Base-by-base conservation (phyloP, 2,888 invertebrate genomes). In the Bombyx huttoni region DNA sequence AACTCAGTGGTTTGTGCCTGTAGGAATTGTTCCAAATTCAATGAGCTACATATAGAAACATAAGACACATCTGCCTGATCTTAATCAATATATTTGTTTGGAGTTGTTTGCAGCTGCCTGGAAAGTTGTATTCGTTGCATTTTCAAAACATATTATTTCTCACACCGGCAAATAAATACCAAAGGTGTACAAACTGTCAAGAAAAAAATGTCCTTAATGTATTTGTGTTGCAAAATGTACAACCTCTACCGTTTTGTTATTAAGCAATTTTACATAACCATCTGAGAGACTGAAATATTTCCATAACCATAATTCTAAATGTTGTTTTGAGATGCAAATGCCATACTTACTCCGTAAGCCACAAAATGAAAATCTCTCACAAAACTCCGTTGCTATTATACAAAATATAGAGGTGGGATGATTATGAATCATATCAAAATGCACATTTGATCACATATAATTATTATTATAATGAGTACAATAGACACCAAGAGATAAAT, bases 281-380 rank as follows among this genome's bases (percentile, higher is more conserved):
- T 9, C 40, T 3, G 5, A 24, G 3, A 24, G 24, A 24, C 24
- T 5, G 24, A 5, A 24, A 24, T 3, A 3, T 24, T 24, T 24
- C 2, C 24, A 24, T 14, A 8, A 34, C 10, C 24, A 35, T 35
- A n/a, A n/a, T n/a, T n/a, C n/a, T n/a, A n/a, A n/a, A n/a, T n/a
- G n/a, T n/a, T n/a, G 0, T 9, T 10, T 12, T 2, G 10, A n/a
- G n/a, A 50, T 12, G 9, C 33, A 14, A 46, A 10, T 14, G 14
- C 34, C n/a, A 34, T 2, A 81, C 90, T 85, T 81, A 94, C 94
- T 92, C 89, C 93, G 86, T 68, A 94, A 81, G 56, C 96, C 96
- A 83, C 95, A 96, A 81, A 93, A 96, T 8, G 94, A 94, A 78
- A 96, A 95, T 64, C 96, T 83, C 78, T 96, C 96, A 77, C 95